Evolutionary conservation across 2,888 invertebrate species (phyloP), one percentile per base, ranked within the genome.

Genomic region (Drosophila hawaiiensis): DNA sequence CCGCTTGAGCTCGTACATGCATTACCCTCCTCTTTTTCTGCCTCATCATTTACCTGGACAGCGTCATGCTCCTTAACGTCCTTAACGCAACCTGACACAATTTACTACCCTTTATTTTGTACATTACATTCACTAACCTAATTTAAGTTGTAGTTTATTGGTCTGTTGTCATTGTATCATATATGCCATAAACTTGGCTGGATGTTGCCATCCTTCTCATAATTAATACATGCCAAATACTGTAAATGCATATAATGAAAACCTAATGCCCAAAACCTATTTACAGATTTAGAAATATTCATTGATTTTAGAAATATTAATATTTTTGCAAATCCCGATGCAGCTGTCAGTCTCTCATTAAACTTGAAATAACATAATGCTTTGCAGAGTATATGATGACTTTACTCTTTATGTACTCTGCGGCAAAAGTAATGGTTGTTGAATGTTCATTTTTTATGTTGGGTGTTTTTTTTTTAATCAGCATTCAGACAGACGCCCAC

Each of bases 401-500:
- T 16, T 47, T 16, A 22, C 22, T 9, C 16, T 4, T 22, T 22
- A 22, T 41, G 41, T 1, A 41, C n/a, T 41, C 41, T 7, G 2
- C 22, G 47, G 22, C 22, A 14, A 22, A 0, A 43, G 22, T 63
- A 31, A 37, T 35, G 12, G 14, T 35, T 35, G 14, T 35, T 35
- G 35, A 35, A 35, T 35, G 35, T 35, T 35, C 14, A 35, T 35
- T 37, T 16, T 52, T 47, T 37, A 47, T 37, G 31, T 16, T 33
- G 53, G 4, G 5, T 33, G 7, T 35, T 25, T 37, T 37, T 37
- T 64, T 64, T 66, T 64, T 71, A 65, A 61, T 68, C 71, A 68
- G 64, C 69, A 66, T 49, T 58, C 66, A 67, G 73, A 54, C 39
- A 61, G 50, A 43, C 49, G 61, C 29, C 35, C 31, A 54, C 61